These are phyloP conservation scores for Sarcophaga bullata DNA, from an alignment of 1,140 invertebrate species.

Conservation along the genomic window DNA sequence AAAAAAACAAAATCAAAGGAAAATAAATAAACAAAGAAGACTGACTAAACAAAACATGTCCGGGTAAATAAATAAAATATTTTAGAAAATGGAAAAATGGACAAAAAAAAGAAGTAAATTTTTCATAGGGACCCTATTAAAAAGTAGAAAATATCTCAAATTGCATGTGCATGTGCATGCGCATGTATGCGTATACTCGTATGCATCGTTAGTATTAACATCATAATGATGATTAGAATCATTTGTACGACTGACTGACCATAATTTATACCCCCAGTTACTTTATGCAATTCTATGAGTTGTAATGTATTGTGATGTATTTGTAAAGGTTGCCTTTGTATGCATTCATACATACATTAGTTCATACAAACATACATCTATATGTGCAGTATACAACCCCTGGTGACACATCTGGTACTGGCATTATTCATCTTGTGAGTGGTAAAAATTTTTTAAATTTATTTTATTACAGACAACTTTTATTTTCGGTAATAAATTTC, in stretches of 20 bases:
- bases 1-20: too few relatives aligned
- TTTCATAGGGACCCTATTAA: too few relatives aligned
- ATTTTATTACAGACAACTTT: too few relatives aligned
- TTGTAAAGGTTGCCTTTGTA: background rate
- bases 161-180: background rate
- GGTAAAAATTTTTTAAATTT: too few relatives aligned
- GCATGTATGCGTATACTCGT: background rate
- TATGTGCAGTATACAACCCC: background rate
- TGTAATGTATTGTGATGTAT: too few relatives aligned
- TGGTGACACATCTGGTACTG: constrained; percentile 25
- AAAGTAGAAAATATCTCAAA: too few relatives aligned
- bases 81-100: too few relatives aligned
- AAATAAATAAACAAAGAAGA: too few relatives aligned
- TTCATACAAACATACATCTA: background rate
- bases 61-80: too few relatives aligned
- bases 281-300: background rate
- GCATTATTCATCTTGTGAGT: background rate
- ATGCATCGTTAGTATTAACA: background rate
- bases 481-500: too few relatives aligned
- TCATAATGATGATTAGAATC: background rate
- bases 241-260: background rate
- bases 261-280: background rate
- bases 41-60: too few relatives aligned
- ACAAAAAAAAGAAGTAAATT: too few relatives aligned
- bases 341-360: background rate